Conservation (phyloP, 92 coral and sea anemone genomes). For the Phenganax marumi region DNA sequence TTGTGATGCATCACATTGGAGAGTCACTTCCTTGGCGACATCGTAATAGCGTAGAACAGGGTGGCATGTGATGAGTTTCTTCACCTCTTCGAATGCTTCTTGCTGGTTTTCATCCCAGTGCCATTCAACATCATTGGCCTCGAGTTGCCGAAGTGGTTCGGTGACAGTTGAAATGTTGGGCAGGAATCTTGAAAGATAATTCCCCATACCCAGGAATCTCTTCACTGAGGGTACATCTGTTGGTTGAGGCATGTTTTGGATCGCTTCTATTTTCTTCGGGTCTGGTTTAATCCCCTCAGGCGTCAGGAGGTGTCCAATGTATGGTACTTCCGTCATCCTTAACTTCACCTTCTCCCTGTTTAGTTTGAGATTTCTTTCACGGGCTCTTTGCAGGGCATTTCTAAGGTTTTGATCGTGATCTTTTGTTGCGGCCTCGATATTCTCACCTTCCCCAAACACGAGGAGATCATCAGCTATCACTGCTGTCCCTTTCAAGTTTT, state of each 20-base stretch:
- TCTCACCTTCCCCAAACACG: slow-evolving; percentile 46
- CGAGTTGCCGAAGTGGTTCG: slow-evolving; percentile 43
- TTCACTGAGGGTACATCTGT: slow-evolving; percentile 47
- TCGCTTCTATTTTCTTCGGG: slow-evolving; percentile 42
- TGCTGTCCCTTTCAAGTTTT: slow-evolving; percentile 42
- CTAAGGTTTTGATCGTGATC: slow-evolving; percentile 45
- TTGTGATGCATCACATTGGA: slow-evolving; percentile 46
- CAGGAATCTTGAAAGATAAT: slow-evolving; percentile 33
- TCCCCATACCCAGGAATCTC: slow-evolving; percentile 51
- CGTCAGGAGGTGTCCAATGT: slow-evolving; percentile 46
- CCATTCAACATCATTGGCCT: slow-evolving; percentile 37
- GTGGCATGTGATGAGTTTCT: slow-evolving; percentile 29
- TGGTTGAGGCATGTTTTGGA: slow-evolving; percentile 47
- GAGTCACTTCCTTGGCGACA: slow-evolving; percentile 31
- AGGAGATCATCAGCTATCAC: slow-evolving; percentile 50
- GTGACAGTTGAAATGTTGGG: slow-evolving; percentile 44
- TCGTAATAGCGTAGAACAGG: slow-evolving; percentile 43
- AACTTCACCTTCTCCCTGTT: slow-evolving; percentile 44
- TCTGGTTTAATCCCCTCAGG: slow-evolving; percentile 46
- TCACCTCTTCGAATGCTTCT: slow-evolving; percentile 35
- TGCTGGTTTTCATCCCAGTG: slow-evolving; percentile 40
- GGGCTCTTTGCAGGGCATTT: slow-evolving; percentile 38
- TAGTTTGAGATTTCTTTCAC: slow-evolving; percentile 36
- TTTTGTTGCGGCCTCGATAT: slow-evolving; percentile 32
- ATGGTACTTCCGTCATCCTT: slow-evolving; percentile 48